phyloP scores from a whole-genome alignment of 2,797 vertebrate genomes.

The Esox masquinongy region DNA sequence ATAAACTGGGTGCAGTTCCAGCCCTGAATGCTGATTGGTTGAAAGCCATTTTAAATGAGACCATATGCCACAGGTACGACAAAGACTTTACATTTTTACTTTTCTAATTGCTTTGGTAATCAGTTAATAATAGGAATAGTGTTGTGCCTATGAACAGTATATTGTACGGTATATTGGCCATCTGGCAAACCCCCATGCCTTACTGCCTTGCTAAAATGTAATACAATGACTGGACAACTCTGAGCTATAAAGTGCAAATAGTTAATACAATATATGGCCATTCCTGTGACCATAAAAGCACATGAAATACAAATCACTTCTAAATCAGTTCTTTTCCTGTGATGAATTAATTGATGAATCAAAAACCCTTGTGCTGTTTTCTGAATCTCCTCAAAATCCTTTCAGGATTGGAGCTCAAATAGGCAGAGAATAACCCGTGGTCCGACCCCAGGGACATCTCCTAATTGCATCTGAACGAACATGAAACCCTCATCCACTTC shows the following conservation, averaged over 20 bases:
- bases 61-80: too few species aligned
- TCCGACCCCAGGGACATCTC: slow-evolving; percentile 42
- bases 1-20: too few species aligned
- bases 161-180: too few species aligned
- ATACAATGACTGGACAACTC: background rate
- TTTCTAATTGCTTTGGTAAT: too few species aligned
- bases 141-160: too few species aligned
- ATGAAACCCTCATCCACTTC: slow-evolving; percentile 65
- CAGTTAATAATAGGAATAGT: too few species aligned
- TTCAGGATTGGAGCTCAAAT: slow-evolving; percentile 29
- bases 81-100: too few species aligned
- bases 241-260: background rate
- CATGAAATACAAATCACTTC: slow-evolving; percentile 11
- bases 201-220: too few species aligned
- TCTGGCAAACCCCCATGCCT: too few species aligned
- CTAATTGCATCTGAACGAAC: slow-evolving; percentile 51
- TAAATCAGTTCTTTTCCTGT: slow-evolving; percentile 12
- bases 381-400: slow-evolving; percentile 27
- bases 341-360: slow-evolving; percentile 13
- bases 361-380: slow-evolving; percentile 17
- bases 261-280: background rate
- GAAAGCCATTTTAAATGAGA: too few species aligned
- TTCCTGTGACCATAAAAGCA: slow-evolving; percentile 39
- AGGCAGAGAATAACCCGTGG: slow-evolving; percentile 40
- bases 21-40: too few species aligned